phyloP scores from a whole-genome alignment of 2,113 vertebrate species.

The Agapornis roseicollis region DNA sequence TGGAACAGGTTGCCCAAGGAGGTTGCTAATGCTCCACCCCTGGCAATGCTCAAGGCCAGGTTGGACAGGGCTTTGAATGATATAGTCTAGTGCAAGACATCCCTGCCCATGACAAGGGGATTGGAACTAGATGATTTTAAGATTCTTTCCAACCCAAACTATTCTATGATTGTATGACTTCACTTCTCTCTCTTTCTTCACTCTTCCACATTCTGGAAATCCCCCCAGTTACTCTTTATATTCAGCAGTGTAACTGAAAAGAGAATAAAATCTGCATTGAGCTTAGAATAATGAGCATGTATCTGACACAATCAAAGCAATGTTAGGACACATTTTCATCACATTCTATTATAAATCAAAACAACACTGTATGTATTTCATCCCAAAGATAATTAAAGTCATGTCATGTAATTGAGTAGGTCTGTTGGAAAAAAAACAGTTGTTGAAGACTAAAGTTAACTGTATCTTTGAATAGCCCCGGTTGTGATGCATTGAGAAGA shows the following conservation, averaged over 20 bases:
- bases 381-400: not conserved
- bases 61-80: not conserved
- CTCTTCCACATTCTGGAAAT: not conserved
- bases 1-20: not conserved
- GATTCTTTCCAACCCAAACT: not conserved
- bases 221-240: not conserved
- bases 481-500: not conserved
- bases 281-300: not conserved
- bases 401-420: not conserved
- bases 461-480: not conserved
- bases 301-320: not conserved
- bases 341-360: not conserved
- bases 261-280: not conserved
- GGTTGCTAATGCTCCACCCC: not conserved
- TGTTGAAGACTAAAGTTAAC: not conserved
- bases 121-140: not conserved
- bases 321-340: not conserved
- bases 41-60: not conserved
- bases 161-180: not conserved
- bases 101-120: not conserved
- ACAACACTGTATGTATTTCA: accelerated
- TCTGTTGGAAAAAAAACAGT: not conserved
- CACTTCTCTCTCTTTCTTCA: not conserved
- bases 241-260: not conserved
- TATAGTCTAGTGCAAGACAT: not conserved